Base-by-base conservation (phyloP, 2,113 vertebrate species). In the Oreotragus oreotragus region DNA sequence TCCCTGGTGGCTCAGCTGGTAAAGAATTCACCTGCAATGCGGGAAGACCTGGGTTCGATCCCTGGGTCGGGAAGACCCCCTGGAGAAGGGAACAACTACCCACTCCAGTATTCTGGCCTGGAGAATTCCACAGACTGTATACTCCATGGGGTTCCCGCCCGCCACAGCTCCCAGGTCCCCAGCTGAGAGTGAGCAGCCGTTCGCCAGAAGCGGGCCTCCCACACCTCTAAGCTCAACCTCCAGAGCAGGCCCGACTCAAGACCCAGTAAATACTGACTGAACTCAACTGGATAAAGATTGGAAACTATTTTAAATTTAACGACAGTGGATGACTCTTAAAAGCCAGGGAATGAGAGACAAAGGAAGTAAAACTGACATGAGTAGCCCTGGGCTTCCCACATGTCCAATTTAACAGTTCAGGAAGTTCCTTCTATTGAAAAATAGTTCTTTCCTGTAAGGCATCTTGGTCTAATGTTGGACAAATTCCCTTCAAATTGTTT, bases 351-450 rank as follows among this genome's bases (percentile, higher is more conserved):
- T 70, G 49, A 53, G 77, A 43, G 33, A 60, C 1, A 15, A 43
- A 87, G 47, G 5, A 83, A 93, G 57, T 21, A 16, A 80, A 73
- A n/a, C 4, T 25, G 55, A 73, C 30, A 2, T 2, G 9, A n/a
- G 21, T 6, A n/a, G 77, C 60, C 60, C 43, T 27, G 13, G 91
- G 57, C 60, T 84, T 88, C 79, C 49, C 23, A 57, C 6, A 7
- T 66, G 49, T 36, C 79, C 70, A 93, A 43, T 86, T 87, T 84
- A 89, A 57, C 0, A 3, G 73, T 58, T 94, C 51, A 84, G 39
- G 62, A 90, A 79, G 79, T 80, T 84, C 43, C 73, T 57, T 21
- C 55, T n/a, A n/a, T 33, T 84, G 91, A 81, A 73, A 88, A 84
- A 13, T 91, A 57, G 66, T 70, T 83, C 62, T 95, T 92, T 84